Base-by-base conservation (phyloP, 2,888 invertebrate species). In the Tolmerus cingulatus region DNA sequence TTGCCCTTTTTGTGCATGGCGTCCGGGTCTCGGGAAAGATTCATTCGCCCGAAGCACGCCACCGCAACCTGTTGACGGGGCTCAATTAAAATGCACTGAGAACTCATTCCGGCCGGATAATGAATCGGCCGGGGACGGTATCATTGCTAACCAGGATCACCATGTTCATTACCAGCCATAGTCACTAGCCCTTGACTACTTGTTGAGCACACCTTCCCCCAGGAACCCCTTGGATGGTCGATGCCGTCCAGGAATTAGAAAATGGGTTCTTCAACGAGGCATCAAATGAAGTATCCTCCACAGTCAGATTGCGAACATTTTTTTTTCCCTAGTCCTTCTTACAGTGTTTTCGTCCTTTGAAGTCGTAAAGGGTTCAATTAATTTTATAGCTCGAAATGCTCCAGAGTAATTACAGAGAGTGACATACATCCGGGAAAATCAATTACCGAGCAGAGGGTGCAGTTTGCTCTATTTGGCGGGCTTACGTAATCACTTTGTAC, bases 31-130 rank as follows among this genome's bases (percentile, higher is more conserved):
- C 19, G 55, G 57, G 66, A 16, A 40, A 66, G 66, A 66, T 84
- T 84, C 82, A 84, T 84, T 57, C 23, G 57, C 82, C 66, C 14
- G 14, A 37, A 30, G 40, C 82, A 84, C 66, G 82, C 82, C 23
- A 84, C 40, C 37, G 34, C 82, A 66, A 84, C 82, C 82, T 84
- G 82, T 84, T 84, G 82, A 66, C 66, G 37, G 51, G 51, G 16
- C 40, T 66, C 66, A 66, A 84, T 84, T 84, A 84, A 84, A 66
- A 66, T 55, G 37, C 30, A 19, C 66, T 66, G 34, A 84, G 37
- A 37, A 66, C 82, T 23, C 82, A 84, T 30, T 84, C 66, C n/a
- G 66, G 37, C n/a, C n/a, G 40, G 34, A 37, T 84, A 84, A 84
- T 84, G 82, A 84, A 84, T 79, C 79, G 51, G 30, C 27, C 8